phyloP scores from a whole-genome alignment of 1,140 invertebrate genomes.

The Hermetia illucens region DNA sequence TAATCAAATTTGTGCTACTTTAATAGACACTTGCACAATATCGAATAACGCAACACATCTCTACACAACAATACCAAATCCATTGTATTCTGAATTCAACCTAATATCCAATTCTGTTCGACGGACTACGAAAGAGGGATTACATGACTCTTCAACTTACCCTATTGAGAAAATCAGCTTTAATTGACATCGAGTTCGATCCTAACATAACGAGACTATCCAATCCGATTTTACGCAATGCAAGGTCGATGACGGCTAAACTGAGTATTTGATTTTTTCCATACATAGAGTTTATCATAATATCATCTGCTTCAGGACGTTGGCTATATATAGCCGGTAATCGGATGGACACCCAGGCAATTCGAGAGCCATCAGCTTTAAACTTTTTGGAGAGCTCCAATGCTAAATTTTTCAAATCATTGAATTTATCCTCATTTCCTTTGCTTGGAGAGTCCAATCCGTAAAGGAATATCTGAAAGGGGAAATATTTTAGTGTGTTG shows the following conservation, averaged over 20 bases:
- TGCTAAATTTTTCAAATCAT: slow-evolving; percentile 46
- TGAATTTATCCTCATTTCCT: slow-evolving; percentile 47
- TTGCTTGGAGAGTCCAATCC: slow-evolving; percentile 43
- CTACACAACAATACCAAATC: too few relatives aligned
- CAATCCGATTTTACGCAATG: slow-evolving; percentile 49
- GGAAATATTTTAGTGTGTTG: slow-evolving; percentile 8
- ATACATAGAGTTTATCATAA: slow-evolving; percentile 20
- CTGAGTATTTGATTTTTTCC: slow-evolving; percentile 35
- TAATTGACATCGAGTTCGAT: slow-evolving; percentile 49
- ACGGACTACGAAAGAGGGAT: neutral
- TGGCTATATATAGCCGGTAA: slow-evolving; percentile 32
- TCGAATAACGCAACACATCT: too few relatives aligned
- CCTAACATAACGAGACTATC: slow-evolving; percentile 54
- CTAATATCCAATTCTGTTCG: too few relatives aligned
- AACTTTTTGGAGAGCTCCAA: slow-evolving; percentile 48
- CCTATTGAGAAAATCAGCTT: slow-evolving; percentile 68
- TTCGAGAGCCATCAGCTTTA: slow-evolving; percentile 49
- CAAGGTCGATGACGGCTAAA: slow-evolving; percentile 55
- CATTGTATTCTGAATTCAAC: too few relatives aligned
- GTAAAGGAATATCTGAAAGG: slow-evolving; percentile 44
- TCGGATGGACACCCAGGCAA: slow-evolving; percentile 55
- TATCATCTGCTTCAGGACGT: slow-evolving; percentile 16
- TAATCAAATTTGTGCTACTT: too few relatives aligned
- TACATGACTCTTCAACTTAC: slow-evolving; percentile 38
- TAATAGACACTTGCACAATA: too few relatives aligned